Conservation (phyloP, 2,888 invertebrate species). For the Drosophila conformis region DNA sequence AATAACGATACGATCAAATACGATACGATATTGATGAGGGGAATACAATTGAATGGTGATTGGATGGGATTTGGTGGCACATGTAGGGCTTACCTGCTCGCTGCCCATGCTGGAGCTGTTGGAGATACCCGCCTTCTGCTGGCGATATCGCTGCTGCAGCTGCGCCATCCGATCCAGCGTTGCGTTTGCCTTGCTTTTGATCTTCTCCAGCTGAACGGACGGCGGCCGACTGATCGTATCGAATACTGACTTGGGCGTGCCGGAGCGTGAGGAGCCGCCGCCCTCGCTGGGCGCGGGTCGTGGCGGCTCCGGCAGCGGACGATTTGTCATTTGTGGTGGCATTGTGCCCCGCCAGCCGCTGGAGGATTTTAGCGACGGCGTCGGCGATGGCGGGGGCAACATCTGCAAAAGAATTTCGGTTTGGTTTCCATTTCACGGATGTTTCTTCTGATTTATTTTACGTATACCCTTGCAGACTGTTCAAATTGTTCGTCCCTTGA, state of each 20-base stretch:
- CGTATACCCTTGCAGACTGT: constrained; percentile 3
- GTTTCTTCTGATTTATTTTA: constrained; percentile 5
- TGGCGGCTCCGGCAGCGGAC: constrained; percentile 87
- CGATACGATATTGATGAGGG: constrained; percentile 53
- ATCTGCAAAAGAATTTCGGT: constrained; percentile 61
- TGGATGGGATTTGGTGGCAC: neutral
- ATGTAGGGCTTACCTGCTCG: constrained; percentile 74
- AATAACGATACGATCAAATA: constrained; percentile 44
- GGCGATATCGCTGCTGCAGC: constrained; percentile 87
- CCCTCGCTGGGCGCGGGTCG: constrained; percentile 78
- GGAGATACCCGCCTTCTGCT: constrained; percentile 85
- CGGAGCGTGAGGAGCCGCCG: constrained; percentile 82
- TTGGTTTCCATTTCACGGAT: constrained; percentile 43
- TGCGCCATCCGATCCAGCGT: constrained; percentile 85
- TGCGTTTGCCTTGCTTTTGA: constrained; percentile 84
- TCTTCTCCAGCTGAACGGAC: constrained; percentile 84
- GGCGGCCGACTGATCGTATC: constrained; percentile 84
- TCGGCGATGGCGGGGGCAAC: constrained; percentile 78
- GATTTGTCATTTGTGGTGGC: constrained; percentile 73
- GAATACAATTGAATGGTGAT: constrained; percentile 6
- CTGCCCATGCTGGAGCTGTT: constrained; percentile 48
- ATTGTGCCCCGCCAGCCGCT: constrained; percentile 59
- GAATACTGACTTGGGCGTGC: constrained; percentile 84
- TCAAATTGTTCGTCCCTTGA: neutral
- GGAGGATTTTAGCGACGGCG: constrained; percentile 76